Base-by-base conservation (phyloP, 2,797 vertebrate species). In the Neostethus bicornis region DNA sequence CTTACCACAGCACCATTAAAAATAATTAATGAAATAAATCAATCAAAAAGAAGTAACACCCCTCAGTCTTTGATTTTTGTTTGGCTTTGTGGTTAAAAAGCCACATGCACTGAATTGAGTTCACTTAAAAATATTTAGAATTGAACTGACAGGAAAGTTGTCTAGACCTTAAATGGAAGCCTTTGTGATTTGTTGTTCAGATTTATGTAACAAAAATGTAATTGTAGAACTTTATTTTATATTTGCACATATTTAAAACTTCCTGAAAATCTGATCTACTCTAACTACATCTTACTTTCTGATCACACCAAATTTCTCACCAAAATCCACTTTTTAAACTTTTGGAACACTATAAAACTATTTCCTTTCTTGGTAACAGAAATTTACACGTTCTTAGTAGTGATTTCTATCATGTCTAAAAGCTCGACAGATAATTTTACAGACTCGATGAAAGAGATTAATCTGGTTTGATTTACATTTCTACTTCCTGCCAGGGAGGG, bases 151-250 rank as follows among this genome's bases (percentile, higher is more conserved):
- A 72, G 68, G 79, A 84, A 80, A 85, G 77, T 66, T 80, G 69
- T 81, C 49, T 85, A 70, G 85, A 86, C 87, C 66, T 61, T 81
- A 35, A 12, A 77, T 87, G 90, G 90, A 92, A 94, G 92, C 89
- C 65, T 90, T 86, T 85, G 91, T 94, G 91, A 92, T 91, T 83
- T 67, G 91, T 92, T 92, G 89, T 89, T 91, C 89, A 75, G 75
- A 62, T 86, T 92, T 80, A 66, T 68, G 56, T 26, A 55, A 17
- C 13, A 70, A 61, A 16, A 47, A 48, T 58, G 54, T n/a, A 42
- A 21, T 14, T 48, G 41, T 61, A 66, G 49, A 19, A 67, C 68
- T 60, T 66, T 25, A 56, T 73, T 66, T 75, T 61, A 48, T 26
- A 57, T 73, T 47, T 53, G 54, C 39, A 66, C 7, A 45, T 50